These are phyloP conservation scores for Mamestra brassicae DNA, from an alignment of 2,888 invertebrate genomes.

Conservation along the genomic window DNA sequence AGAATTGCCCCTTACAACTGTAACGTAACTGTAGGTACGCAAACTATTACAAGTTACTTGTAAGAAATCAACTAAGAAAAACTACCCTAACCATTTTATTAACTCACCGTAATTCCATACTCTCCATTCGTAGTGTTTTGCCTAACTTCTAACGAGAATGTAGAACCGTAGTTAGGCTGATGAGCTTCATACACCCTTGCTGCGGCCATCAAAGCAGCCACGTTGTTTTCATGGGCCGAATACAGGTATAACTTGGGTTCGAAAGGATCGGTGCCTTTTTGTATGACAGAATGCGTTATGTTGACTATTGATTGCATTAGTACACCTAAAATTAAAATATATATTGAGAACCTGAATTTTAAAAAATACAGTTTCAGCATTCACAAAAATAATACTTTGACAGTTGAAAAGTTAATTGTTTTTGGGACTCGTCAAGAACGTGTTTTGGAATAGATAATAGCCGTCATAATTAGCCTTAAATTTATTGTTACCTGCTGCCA, in stretches of 20 bases:
- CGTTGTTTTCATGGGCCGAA: conserved; percentile 92
- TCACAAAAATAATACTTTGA: background rate
- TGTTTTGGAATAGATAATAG: background rate
- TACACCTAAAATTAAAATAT: conserved; percentile 78
- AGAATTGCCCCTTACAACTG: too few relatives aligned
- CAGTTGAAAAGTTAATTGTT: background rate
- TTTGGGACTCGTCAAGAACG: background rate
- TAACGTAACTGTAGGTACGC: too few relatives aligned
- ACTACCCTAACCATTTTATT: background rate
- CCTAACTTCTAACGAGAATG: conserved; percentile 90
- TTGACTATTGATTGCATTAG: conserved; percentile 89
- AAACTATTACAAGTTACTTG: background rate
- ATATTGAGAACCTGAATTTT: background rate
- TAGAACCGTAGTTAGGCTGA: conserved; percentile 91
- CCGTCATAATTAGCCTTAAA: background rate
- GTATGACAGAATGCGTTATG: conserved; percentile 74
- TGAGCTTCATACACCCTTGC: conserved; percentile 90
- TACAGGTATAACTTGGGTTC: conserved; percentile 87
- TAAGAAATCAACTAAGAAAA: background rate
- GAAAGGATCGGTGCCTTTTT: conserved; percentile 82
- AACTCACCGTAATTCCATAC: conserved; percentile 87
- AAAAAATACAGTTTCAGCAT: background rate
- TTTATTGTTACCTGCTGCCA: conserved; percentile 82
- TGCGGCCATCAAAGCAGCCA: conserved; percentile 91
- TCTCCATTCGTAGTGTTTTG: conserved; percentile 70